phyloP scores from a whole-genome alignment of 2,113 vertebrate genomes.

The Colossoma macropomum region DNA sequence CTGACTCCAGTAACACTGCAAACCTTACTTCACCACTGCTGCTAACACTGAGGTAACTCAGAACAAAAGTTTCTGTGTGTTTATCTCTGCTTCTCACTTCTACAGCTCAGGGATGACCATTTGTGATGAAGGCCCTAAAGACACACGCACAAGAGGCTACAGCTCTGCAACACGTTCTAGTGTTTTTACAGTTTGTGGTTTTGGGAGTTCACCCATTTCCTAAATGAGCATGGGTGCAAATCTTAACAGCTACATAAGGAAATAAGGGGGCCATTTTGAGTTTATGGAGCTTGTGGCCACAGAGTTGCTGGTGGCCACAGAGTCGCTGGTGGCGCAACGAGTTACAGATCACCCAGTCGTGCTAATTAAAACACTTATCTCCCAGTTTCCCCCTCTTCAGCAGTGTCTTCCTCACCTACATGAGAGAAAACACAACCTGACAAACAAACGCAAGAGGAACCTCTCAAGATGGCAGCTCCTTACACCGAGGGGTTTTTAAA shows the following conservation, averaged over 20 bases:
- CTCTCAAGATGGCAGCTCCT: slow-evolving; percentile 7
- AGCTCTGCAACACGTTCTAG: not conserved
- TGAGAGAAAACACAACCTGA: not conserved
- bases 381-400: slow-evolving; percentile 26
- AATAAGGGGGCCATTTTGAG: slow-evolving; percentile 36
- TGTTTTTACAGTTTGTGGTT: slow-evolving; percentile 24
- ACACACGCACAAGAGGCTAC: not conserved
- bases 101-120: not conserved
- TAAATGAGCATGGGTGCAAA: slow-evolving; percentile 28
- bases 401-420: slow-evolving; percentile 26
- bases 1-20: not conserved
- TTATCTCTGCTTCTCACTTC: not conserved
- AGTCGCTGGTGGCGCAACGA: slow-evolving; percentile 26
- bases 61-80: not conserved
- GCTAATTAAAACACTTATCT: slow-evolving; percentile 45
- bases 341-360: slow-evolving; percentile 31
- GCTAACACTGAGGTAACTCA: not conserved
- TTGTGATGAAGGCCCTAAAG: slow-evolving; percentile 17
- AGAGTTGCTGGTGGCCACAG: slow-evolving; percentile 28
- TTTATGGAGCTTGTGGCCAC: slow-evolving; percentile 44
- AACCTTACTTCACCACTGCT: not conserved
- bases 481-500: not conserved
- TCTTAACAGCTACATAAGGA: slow-evolving; percentile 37
- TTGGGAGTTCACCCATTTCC: slow-evolving; percentile 27
- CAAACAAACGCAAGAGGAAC: not conserved